Conservation (phyloP, 1,140 invertebrate genomes). For the Lineus longissimus region DNA sequence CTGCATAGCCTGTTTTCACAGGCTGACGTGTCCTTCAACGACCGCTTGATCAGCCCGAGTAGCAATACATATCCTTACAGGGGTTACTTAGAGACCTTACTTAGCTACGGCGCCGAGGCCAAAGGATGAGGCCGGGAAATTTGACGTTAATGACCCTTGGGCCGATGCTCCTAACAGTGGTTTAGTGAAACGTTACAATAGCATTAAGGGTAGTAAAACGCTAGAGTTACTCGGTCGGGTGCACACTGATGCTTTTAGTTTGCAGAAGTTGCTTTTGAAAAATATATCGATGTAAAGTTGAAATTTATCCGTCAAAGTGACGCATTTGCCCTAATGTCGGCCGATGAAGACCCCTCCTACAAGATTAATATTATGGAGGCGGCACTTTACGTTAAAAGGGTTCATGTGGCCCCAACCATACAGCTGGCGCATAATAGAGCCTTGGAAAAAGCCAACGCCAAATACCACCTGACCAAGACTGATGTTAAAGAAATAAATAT, state of each 20-base stretch:
- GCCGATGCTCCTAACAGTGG: background rate
- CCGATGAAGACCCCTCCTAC: background rate
- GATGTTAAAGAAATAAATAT: background rate
- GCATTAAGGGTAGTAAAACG: background rate
- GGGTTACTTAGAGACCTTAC: background rate
- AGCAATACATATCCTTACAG: background rate
- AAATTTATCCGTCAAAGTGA: background rate
- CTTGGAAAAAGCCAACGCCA: background rate
- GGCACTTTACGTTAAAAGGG: background rate
- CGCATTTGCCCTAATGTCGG: conserved; percentile 1
- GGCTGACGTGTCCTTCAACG: background rate
- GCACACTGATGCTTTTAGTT: background rate
- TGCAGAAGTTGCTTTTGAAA: background rate
- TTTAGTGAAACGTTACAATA: background rate
- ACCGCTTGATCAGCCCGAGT: background rate
- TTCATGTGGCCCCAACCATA: background rate
- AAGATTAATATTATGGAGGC: background rate
- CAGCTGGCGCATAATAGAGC: background rate
- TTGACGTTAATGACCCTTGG: background rate
- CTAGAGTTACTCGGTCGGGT: background rate
- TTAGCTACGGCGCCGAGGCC: background rate
- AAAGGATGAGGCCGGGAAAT: background rate
- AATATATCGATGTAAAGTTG: background rate
- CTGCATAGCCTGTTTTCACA: background rate
- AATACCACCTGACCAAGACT: background rate